Percentiles rank a stretch among this genome's conserved stretches.
Conservation (phyloP, 2,113 vertebrate genomes). For the Elaphurus davidianus region DNA sequence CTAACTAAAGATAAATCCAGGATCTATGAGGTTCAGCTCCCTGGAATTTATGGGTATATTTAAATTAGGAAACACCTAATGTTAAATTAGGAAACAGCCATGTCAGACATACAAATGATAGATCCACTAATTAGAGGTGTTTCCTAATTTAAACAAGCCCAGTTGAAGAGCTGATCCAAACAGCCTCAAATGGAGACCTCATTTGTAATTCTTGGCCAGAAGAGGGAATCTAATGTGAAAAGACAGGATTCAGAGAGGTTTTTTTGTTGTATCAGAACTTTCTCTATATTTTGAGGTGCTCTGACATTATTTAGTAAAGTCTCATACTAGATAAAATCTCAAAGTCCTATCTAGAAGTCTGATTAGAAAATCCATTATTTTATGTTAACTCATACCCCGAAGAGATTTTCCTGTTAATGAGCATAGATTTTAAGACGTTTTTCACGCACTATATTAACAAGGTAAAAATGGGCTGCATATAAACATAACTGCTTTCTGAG, state of each 20-base stretch:
- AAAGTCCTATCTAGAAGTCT: background rate
- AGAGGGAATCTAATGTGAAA: background rate
- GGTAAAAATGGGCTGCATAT: background rate
- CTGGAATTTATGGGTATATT: background rate
- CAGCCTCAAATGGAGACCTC: background rate
- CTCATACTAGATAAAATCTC: background rate
- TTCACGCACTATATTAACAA: background rate
- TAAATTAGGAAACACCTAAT: background rate
- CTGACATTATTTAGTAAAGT: background rate
- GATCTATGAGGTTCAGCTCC: background rate
- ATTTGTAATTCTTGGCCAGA: background rate
- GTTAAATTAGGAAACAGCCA: background rate
- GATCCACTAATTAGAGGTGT: background rate
- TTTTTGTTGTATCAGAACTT: background rate
- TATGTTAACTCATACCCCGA: background rate
- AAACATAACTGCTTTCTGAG: background rate
- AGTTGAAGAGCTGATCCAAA: background rate
- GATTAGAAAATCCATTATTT: background rate
- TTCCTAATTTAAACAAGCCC: background rate
- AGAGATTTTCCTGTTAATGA: background rate
- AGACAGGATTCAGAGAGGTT: background rate
- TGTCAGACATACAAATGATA: background rate
- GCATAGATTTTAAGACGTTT: background rate
- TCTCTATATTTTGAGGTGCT: background rate
- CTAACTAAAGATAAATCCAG: background rate